These are phyloP conservation scores for Trachops cirrhosus DNA, from an alignment of 2,797 vertebrate species.

Conservation along the genomic window DNA sequence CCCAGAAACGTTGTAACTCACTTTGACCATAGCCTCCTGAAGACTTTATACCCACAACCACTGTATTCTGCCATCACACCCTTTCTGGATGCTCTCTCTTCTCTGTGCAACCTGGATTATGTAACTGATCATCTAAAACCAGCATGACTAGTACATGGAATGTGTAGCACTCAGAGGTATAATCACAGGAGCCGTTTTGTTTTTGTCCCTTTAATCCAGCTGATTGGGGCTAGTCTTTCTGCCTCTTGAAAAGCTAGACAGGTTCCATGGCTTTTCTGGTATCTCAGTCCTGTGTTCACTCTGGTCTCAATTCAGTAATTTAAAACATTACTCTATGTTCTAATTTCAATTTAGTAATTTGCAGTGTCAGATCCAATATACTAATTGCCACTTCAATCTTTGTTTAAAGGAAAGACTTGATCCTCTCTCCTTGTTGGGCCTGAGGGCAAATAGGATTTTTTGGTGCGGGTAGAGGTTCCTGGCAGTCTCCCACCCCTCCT, in stretches of 20 bases:
- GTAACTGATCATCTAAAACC: neutral
- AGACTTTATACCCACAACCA: neutral
- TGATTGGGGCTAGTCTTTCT: neutral
- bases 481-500: neutral
- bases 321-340: neutral
- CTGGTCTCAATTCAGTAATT: neutral
- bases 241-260: neutral
- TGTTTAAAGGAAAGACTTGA: neutral
- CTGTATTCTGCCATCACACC: neutral
- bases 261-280: neutral
- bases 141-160: neutral
- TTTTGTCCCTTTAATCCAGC: neutral
- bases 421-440: neutral
- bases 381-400: neutral
- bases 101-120: neutral
- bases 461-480: neutral
- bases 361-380: neutral
- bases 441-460: neutral
- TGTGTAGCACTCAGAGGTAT: neutral
- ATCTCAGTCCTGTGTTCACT: neutral
- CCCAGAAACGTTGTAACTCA: neutral
- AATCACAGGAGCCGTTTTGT: neutral
- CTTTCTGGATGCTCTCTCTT: neutral
- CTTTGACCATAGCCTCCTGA: neutral
- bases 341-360: neutral